Conservation (phyloP, 2,888 invertebrate genomes). For the Trachelus troglodyta region DNA sequence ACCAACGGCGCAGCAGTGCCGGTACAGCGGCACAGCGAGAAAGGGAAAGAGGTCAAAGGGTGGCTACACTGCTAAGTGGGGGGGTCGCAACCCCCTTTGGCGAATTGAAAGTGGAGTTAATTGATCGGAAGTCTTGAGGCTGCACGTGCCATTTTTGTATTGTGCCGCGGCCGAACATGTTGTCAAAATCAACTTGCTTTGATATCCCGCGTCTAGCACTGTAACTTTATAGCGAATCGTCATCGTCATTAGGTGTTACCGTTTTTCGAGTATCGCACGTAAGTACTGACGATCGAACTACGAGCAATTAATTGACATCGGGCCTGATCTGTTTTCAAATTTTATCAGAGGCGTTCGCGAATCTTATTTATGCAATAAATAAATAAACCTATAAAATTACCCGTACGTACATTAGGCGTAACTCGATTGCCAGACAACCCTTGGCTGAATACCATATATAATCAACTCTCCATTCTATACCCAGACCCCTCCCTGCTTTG, state of each 20-base stretch:
- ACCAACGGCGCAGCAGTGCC: constrained; percentile 26
- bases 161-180: constrained; percentile 12
- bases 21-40: constrained; percentile 14
- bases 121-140: constrained; percentile 66
- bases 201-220: neutral
- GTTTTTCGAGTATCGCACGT: neutral
- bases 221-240: neutral
- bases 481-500: constrained; percentile 45
- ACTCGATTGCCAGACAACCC: constrained; percentile 20
- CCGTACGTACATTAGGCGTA: constrained; percentile 19
- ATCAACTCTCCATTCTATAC: constrained; percentile 45
- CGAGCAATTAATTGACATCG: neutral
- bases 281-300: neutral
- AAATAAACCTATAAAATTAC: neutral
- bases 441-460: constrained; percentile 36
- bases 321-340: neutral
- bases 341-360: neutral
- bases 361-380: neutral
- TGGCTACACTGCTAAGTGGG: constrained; percentile 32
- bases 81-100: constrained; percentile 12
- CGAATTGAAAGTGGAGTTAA: constrained; percentile 61
- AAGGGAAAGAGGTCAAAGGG: constrained; percentile 21
- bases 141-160: constrained; percentile 58
- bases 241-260: neutral
- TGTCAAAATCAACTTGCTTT: constrained; percentile 11